A percentile compares a stretch with the other conserved stretches of the same genome.
These are phyloP conservation scores for Lagopus muta DNA, from an alignment of 2,113 vertebrate species.

Conservation along the genomic window DNA sequence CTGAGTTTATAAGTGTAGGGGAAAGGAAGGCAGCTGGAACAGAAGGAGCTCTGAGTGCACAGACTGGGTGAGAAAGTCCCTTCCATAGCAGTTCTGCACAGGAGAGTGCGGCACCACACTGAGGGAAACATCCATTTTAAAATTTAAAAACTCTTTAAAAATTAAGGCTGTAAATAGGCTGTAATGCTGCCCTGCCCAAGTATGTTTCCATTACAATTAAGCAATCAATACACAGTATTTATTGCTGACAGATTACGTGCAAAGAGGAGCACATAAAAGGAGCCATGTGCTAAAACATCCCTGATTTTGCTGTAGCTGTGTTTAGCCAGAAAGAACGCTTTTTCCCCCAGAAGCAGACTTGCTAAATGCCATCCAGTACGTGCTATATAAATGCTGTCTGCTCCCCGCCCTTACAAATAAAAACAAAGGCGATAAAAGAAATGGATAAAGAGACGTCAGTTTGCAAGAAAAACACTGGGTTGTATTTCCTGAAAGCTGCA, in stretches of 20 bases:
- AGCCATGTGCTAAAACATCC: neutral
- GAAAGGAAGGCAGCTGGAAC: conserved; percentile 18
- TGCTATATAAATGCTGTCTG: neutral
- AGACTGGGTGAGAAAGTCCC: conserved; percentile 7
- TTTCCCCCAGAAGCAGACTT: conserved; percentile 19
- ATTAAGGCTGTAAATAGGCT: conserved; percentile 74
- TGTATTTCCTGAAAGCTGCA: conserved; percentile 32
- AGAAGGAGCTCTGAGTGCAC: conserved; percentile 40
- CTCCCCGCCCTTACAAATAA: conserved; percentile 22
- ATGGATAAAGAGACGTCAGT: conserved; percentile 34
- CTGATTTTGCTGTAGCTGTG: conserved; percentile 13
- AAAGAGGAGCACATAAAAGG: conserved; percentile 42
- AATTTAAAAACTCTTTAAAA: conserved; percentile 78
- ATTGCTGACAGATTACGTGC: conserved; percentile 54
- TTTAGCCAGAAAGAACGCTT: conserved; percentile 3
- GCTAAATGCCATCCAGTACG: neutral
- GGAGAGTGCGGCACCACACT: conserved; percentile 33
- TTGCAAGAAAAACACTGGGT: conserved; percentile 23
- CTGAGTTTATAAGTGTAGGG: conserved; percentile 25
- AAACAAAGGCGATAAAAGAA: conserved; percentile 48
- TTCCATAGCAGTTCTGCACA: conserved; percentile 16
- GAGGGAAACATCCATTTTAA: conserved; percentile 59
- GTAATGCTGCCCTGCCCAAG: conserved; percentile 38
- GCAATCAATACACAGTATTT: conserved; percentile 78
- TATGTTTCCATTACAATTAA: conserved; percentile 76